A percentile compares a stretch with the other conserved stretches of the same genome.
Conservation (phyloP, 2,888 invertebrate species). For the Macaria liturata region DNA sequence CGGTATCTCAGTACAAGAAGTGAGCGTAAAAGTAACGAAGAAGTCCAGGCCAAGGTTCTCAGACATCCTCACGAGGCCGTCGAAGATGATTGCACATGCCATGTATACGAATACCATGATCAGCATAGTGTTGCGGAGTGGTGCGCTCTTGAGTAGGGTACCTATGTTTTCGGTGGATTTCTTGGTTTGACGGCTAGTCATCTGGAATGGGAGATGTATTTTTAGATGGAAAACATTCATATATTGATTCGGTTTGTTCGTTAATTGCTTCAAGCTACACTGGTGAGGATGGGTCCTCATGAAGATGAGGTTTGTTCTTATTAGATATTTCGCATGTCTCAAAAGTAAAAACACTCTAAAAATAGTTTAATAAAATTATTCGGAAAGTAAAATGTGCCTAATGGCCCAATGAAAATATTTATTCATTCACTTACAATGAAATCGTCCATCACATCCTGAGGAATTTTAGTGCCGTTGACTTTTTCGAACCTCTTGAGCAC, state of each 20-base stretch:
- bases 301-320: too few species aligned
- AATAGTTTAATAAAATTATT: too few species aligned
- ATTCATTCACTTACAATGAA: slow-evolving; percentile 63
- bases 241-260: too few species aligned
- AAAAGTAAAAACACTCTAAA: too few species aligned
- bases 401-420: too few species aligned
- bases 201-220: slow-evolving; percentile 39
- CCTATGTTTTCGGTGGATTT: slow-evolving; percentile 57
- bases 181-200: slow-evolving; percentile 58
- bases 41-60: slow-evolving; percentile 72
- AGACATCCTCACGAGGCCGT: slow-evolving; percentile 73
- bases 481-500: slow-evolving; percentile 68
- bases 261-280: too few species aligned
- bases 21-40: slow-evolving; percentile 73
- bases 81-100: slow-evolving; percentile 69
- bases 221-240: too few species aligned
- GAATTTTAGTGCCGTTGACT: slow-evolving; percentile 70
- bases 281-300: too few species aligned
- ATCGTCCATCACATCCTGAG: slow-evolving; percentile 72
- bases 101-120: slow-evolving; percentile 66
- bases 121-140: slow-evolving; percentile 57
- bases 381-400: too few species aligned
- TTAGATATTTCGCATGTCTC: too few species aligned
- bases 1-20: slow-evolving; percentile 75
- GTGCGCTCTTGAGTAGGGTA: slow-evolving; percentile 54